Evolutionary conservation across 2,113 vertebrate genomes (phyloP).

Genomic region (Toxostoma redivivum): DNA sequence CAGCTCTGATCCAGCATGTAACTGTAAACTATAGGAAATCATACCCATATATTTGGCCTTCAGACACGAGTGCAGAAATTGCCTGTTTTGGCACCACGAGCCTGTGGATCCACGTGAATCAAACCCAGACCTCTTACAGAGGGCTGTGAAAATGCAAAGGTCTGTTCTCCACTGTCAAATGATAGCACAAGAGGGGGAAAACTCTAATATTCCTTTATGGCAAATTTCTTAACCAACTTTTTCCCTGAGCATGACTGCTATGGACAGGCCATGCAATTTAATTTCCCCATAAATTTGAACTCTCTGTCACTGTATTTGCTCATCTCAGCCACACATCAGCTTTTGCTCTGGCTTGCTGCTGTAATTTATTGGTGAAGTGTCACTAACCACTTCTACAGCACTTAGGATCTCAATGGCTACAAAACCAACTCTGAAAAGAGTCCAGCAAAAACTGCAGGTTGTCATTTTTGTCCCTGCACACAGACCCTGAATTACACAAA

Average conservation of each 20-base stretch:
- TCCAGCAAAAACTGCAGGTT: not conserved
- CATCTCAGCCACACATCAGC: not conserved
- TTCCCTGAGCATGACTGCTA: accelerated
- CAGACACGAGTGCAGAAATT: slow-evolving; percentile 38
- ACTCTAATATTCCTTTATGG: not conserved
- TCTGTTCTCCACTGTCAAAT: not conserved
- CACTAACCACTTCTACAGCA: not conserved
- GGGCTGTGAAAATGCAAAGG: not conserved
- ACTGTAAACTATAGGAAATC: slow-evolving; percentile 64
- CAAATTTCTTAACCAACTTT: not conserved
- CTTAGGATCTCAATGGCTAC: not conserved
- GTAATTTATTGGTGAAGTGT: not conserved
- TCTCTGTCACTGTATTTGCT: not conserved
- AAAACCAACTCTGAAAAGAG: not conserved
- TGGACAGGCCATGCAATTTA: not conserved
- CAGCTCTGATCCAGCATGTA: slow-evolving; percentile 39
- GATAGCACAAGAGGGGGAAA: not conserved
- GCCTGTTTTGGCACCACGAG: slow-evolving; percentile 38
- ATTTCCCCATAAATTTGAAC: not conserved
- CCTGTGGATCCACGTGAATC: slow-evolving; percentile 39
- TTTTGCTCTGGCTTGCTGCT: not conserved
- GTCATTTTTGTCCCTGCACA: not conserved
- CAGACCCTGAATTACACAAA: not conserved
- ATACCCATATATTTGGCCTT: slow-evolving; percentile 57
- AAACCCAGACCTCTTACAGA: slow-evolving; percentile 23